Base-by-base conservation (phyloP, 1,140 invertebrate species). In the Dolichoris vasculosae region DNA sequence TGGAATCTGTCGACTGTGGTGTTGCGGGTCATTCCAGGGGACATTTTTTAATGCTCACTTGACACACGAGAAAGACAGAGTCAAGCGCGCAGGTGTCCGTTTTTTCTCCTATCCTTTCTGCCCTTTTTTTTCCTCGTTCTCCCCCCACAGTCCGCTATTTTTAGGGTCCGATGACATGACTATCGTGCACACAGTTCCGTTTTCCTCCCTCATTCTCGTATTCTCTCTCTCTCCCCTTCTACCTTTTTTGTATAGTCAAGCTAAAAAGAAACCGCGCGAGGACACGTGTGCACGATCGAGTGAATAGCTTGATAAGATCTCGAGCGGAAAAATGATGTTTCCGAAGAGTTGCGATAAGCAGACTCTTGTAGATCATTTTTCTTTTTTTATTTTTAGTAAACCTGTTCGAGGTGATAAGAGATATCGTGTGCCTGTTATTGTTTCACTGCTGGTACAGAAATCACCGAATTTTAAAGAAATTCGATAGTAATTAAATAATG, bases 261-360 rank as follows among this genome's bases (percentile, higher is more conserved):
- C 38, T 46, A 30, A 76, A 83, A 83, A 83, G 38, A 69, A 38
- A 17, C 40, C 11, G 17, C 38, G 40, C 15, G 20, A 6, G 38
- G 46, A 71, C 76, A 73, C 77, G 77, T 64, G 77, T 35, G 77
- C 64, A 51, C 51, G 13, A 77, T 73, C 55, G 32, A 40, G 2
- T 48, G n/a, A 76, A 51, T 23, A 32, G 43, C 59, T 40, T 40
- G 84, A 85, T 85, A 85, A 82, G 51, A 85, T 85, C 84, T 82
- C 79, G 40, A 77, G 84, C 84, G 78, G 84, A 85, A 85, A 85
- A 85, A 85, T 85, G 79, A 85, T 81, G 84, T 82, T 85, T 85
- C 79, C 84, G 71, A 85, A 76, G 67, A 55, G 59, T 38, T 1
- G 11, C 63, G 83, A 85, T 85, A 85, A 85, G 67, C 63, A n/a